A percentile compares a stretch with the other conserved stretches of the same genome.
These are phyloP conservation scores for Brachionus manjavacas DNA, from an alignment of 1,140 invertebrate genomes.

Conservation along the genomic window DNA sequence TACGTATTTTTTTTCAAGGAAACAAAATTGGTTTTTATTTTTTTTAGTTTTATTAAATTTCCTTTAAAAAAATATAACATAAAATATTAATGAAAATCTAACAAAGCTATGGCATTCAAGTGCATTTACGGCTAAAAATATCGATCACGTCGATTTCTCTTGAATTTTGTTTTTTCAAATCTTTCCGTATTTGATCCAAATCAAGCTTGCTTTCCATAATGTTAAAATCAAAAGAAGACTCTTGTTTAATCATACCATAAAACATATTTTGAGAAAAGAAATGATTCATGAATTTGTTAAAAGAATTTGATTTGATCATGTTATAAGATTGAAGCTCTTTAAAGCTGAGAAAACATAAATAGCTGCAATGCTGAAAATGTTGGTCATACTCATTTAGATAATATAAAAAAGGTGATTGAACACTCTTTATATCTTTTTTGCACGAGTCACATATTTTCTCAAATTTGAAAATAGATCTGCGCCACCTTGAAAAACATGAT, in stretches of 20 bases:
- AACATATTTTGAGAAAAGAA: neutral
- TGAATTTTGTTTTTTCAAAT: neutral
- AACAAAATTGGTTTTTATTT: neutral
- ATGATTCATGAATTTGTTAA: neutral
- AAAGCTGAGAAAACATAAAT: slow-evolving; percentile 19
- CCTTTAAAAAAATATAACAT: neutral
- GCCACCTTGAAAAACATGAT: slow-evolving; percentile 3
- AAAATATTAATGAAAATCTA: neutral
- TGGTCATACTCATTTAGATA: slow-evolving; percentile 5
- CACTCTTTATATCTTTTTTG: neutral
- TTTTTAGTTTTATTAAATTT: neutral
- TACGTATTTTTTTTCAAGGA: no score
- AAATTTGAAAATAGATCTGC: neutral
- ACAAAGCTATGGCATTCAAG: neutral
- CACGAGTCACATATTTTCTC: slow-evolving; percentile 8
- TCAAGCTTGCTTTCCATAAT: neutral
- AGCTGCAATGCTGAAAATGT: slow-evolving; percentile 29
- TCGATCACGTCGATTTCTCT: neutral
- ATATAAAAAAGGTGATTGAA: neutral
- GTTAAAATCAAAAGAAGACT: neutral
- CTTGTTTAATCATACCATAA: neutral
- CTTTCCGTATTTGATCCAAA: neutral
- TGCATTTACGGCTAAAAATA: neutral
- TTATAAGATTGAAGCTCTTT: slow-evolving; percentile 9
- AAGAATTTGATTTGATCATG: slow-evolving; percentile 16